Evolutionary conservation across 2,888 invertebrate species (phyloP).

Genomic region (Palloptera scutellata): DNA sequence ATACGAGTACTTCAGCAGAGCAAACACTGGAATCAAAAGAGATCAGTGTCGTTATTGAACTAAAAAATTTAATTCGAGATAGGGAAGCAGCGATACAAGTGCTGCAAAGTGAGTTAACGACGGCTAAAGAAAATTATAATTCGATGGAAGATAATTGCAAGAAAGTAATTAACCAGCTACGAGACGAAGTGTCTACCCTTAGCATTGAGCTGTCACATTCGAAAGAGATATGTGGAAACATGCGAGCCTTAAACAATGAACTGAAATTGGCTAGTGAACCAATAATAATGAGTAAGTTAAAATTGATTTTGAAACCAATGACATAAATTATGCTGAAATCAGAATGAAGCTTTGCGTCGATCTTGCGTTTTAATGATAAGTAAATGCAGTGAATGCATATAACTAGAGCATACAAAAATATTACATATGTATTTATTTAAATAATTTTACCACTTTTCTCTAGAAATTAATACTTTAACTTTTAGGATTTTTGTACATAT

Average conservation of each 20-base stretch:
- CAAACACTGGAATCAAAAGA: slow-evolving; percentile 17
- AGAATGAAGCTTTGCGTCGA: too few species aligned
- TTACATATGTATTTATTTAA: too few species aligned
- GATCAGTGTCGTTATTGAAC: neutral
- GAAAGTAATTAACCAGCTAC: slow-evolving; percentile 45
- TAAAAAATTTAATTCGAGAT: slow-evolving; percentile 58
- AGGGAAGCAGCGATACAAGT: slow-evolving; percentile 46
- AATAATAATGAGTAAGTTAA: slow-evolving; percentile 68
- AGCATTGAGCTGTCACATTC: slow-evolving; percentile 52
- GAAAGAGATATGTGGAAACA: slow-evolving; percentile 54
- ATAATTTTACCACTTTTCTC: too few species aligned
- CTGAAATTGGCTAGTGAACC: slow-evolving; percentile 62
- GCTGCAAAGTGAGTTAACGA: slow-evolving; percentile 43
- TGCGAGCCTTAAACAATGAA: slow-evolving; percentile 56
- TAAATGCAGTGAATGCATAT: too few species aligned
- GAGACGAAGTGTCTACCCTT: slow-evolving; percentile 50
- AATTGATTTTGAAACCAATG: neutral
- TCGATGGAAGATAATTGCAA: slow-evolving; percentile 42
- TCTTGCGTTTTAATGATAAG: too few species aligned
- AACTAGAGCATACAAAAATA: too few species aligned
- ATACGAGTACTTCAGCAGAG: slow-evolving; percentile 48
- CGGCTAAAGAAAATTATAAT: slow-evolving; percentile 40
- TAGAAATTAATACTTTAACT: too few species aligned
- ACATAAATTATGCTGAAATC: too few species aligned
- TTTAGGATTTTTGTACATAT: too few species aligned